Conservation (phyloP, 2,888 invertebrate species). For the Sinopyrophorus schimmeli region DNA sequence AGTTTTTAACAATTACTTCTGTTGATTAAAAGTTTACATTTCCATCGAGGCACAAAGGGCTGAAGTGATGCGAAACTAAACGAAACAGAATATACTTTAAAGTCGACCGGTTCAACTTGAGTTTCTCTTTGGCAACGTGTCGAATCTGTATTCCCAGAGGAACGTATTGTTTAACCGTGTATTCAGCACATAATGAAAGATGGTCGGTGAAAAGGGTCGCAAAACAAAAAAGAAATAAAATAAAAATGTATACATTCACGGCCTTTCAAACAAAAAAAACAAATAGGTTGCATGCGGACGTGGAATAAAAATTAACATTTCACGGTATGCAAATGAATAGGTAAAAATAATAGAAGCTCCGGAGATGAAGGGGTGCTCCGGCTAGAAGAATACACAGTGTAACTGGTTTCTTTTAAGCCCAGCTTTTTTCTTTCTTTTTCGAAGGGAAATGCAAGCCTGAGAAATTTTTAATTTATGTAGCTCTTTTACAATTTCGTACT, state of each 20-base stretch:
- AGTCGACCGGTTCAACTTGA: constrained; percentile 14
- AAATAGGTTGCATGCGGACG: constrained; percentile 43
- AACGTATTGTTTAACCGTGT: constrained; percentile 39
- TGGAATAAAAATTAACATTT: constrained; percentile 46
- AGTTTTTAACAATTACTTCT: constrained; percentile 15
- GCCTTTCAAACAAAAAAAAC: constrained; percentile 39
- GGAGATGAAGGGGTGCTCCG: constrained; percentile 34
- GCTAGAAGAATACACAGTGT: constrained; percentile 28
- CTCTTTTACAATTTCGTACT: constrained; percentile 7
- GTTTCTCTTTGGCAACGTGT: constrained; percentile 24
- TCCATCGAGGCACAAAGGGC: constrained; percentile 12
- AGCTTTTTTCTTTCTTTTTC: constrained; percentile 35
- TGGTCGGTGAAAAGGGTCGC: constrained; percentile 39
- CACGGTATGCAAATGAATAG: constrained; percentile 46
- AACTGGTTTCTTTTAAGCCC: constrained; percentile 37
- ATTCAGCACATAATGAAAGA: constrained; percentile 43
- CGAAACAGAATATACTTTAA: constrained; percentile 14
- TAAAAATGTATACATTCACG: constrained; percentile 38
- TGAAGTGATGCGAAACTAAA: constrained; percentile 11
- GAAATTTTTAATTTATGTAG: constrained; percentile 27
- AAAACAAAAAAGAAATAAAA: constrained; percentile 41
- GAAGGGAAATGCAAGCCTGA: constrained; percentile 30
- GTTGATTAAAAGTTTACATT: constrained; percentile 19
- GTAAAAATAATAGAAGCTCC: constrained; percentile 44
- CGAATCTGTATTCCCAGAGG: constrained; percentile 32